Conservation (phyloP, 2,113 vertebrate genomes). For the Protomyctophum bolini region DNA sequence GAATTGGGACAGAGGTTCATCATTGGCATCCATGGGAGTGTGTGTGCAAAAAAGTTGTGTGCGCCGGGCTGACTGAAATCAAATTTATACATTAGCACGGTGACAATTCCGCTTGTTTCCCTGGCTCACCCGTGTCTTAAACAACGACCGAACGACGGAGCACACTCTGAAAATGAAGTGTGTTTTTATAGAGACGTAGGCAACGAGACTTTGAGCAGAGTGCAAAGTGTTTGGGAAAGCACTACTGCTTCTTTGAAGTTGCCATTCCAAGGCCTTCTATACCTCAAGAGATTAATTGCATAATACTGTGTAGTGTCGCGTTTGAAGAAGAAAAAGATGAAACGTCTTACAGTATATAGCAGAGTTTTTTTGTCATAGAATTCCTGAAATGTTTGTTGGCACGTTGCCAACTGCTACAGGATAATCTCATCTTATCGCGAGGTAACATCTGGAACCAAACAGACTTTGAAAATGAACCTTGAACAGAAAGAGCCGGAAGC, state of each 20-base stretch:
- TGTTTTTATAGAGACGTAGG: constrained; percentile 17
- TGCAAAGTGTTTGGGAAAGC: not conserved
- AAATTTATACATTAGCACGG: constrained; percentile 48
- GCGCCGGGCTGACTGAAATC: constrained; percentile 41
- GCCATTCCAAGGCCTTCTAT: too few species aligned
- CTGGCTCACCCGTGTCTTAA: not conserved
- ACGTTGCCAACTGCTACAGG: not conserved
- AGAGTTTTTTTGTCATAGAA: not conserved
- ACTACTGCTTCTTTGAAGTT: too few species aligned
- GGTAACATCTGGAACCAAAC: constrained; percentile 45
- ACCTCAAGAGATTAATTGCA: too few species aligned
- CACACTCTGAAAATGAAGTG: constrained; percentile 39
- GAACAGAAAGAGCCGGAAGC: constrained; percentile 18
- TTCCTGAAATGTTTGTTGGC: too few species aligned
- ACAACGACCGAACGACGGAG: constrained; percentile 27
- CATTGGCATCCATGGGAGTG: too few species aligned
- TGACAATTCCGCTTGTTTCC: constrained; percentile 45
- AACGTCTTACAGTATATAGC: not conserved
- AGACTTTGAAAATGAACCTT: constrained; percentile 4
- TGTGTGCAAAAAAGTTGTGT: not conserved
- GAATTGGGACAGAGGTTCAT: not conserved
- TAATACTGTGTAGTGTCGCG: too few species aligned
- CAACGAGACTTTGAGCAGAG: constrained; percentile 28
- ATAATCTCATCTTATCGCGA: constrained; percentile 21
- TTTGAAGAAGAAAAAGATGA: too few species aligned